Percentiles rank a stretch among this genome's conserved stretches.
Evolutionary conservation across 2,797 vertebrate species (phyloP).

Genomic region (Cuculus canorus): DNA sequence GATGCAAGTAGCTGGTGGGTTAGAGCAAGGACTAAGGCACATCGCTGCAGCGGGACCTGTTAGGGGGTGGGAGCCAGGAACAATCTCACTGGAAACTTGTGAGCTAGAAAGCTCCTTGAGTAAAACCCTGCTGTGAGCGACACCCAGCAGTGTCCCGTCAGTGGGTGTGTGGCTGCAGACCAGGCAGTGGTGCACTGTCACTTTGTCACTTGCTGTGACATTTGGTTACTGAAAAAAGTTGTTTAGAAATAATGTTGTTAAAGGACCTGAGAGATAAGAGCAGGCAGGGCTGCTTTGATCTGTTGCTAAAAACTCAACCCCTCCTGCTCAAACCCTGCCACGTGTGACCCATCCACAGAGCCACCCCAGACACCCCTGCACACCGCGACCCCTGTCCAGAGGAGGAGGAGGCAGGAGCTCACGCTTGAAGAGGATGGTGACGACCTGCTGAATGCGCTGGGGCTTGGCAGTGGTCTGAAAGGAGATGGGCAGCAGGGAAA

Average conservation of each 20-base stretch:
- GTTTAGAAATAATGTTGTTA: not conserved
- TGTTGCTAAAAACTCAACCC: not conserved
- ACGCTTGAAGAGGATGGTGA: conserved; percentile 85
- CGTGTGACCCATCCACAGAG: not conserved
- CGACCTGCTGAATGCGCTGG: conserved; percentile 84
- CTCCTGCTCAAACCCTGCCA: not conserved
- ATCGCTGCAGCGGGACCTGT: not conserved
- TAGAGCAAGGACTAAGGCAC: not conserved
- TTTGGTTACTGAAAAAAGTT: no score
- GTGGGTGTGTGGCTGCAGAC: not conserved
- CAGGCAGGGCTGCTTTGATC: not conserved
- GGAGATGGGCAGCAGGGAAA: conserved; percentile 35
- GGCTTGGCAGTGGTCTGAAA: conserved; percentile 78
- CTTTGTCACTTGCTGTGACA: not conserved
- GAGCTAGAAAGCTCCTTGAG: not conserved
- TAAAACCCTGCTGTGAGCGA: not conserved
- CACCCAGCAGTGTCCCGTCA: not conserved
- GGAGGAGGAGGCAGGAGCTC: conserved; percentile 74
- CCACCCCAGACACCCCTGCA: not conserved
- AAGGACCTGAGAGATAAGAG: not conserved
- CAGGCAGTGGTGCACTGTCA: rapidly evolving
- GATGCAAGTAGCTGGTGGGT: not conserved
- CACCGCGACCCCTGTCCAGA: conserved; percentile 25
- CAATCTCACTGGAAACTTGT: not conserved
- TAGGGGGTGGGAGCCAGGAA: not conserved